Evolutionary conservation across 2,797 vertebrate species (phyloP).

Genomic region (Balearica regulorum): DNA sequence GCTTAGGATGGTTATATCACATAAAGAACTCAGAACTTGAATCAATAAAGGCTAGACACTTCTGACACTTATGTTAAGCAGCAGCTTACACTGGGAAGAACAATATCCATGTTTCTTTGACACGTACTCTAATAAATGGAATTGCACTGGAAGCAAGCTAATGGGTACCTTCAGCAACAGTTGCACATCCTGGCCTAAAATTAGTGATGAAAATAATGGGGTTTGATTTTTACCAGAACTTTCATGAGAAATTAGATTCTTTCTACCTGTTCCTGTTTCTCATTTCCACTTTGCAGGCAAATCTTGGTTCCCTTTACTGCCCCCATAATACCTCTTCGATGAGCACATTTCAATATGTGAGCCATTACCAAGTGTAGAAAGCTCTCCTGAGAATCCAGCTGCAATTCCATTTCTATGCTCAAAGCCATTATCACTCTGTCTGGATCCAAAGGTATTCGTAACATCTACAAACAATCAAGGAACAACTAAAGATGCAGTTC

Average conservation of each 20-base stretch:
- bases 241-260: constrained; percentile 5
- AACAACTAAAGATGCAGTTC: constrained; percentile 10
- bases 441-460: constrained; percentile 10
- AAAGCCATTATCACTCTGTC: constrained; percentile 18
- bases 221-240: not conserved
- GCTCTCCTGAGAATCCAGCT: constrained; percentile 14
- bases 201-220: constrained; percentile 8
- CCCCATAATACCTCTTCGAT: not conserved
- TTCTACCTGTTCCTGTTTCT: not conserved
- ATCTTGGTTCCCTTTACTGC: not conserved
- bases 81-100: not conserved
- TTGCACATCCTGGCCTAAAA: not conserved
- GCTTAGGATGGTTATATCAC: not conserved
- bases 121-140: not conserved
- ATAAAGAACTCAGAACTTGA: not conserved
- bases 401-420: constrained; percentile 29
- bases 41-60: not conserved
- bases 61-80: not conserved
- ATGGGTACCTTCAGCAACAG: not conserved
- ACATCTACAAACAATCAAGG: constrained; percentile 45
- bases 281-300: not conserved
- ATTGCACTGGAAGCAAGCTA: not conserved
- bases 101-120: not conserved
- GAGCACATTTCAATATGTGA: constrained; percentile 24
- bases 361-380: not conserved